Evolutionary conservation across 2,113 vertebrate genomes (phyloP).

Genomic region (Bambusicola thoracicus): DNA sequence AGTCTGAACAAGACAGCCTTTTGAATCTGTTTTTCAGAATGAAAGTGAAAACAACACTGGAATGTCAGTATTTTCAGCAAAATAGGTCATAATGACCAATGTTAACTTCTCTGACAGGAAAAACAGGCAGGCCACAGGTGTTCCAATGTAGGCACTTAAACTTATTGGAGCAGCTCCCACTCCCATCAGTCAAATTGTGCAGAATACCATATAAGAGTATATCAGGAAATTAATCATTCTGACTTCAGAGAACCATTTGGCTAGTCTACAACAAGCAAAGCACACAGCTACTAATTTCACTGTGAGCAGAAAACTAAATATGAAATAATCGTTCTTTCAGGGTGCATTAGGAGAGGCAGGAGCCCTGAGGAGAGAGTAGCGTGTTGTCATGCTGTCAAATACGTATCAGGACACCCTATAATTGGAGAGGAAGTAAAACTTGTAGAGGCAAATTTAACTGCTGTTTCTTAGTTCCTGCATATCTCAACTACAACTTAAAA

Average conservation of each 20-base stretch:
- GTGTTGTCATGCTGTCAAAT: neutral
- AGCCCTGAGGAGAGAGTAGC: neutral
- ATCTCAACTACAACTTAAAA: neutral
- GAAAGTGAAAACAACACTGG: neutral
- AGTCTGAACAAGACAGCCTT: neutral
- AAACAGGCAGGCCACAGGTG: neutral
- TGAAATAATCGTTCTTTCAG: constrained; percentile 2
- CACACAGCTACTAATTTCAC: neutral
- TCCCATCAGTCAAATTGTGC: neutral
- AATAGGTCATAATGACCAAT: neutral
- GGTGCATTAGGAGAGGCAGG: neutral
- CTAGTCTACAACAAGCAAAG: neutral
- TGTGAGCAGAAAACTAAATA: neutral
- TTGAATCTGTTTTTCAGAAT: neutral
- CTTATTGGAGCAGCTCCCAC: neutral
- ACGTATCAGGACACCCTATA: neutral
- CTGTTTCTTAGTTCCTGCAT: neutral
- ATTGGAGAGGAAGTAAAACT: neutral
- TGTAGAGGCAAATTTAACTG: neutral
- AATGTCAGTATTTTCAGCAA: neutral
- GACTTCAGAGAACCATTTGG: neutral
- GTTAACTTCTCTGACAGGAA: neutral
- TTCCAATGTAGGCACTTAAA: neutral
- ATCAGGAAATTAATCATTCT: constrained; percentile 8
- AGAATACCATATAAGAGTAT: neutral